A percentile compares a stretch with the other conserved stretches of the same genome.
Conservation (phyloP, 1,140 invertebrate species). For the Drosophila busckii region DNA sequence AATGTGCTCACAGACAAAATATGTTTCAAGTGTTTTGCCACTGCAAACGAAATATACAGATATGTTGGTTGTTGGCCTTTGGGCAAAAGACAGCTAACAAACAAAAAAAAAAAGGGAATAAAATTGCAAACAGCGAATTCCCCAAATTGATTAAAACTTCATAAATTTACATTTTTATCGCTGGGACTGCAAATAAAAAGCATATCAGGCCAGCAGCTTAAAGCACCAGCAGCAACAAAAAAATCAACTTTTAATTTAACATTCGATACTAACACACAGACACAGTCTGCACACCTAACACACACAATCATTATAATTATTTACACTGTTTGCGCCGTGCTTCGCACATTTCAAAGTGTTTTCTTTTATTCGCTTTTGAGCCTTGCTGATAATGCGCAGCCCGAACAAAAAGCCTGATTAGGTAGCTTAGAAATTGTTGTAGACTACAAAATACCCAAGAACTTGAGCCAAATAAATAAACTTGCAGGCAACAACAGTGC, state of each 20-base stretch:
- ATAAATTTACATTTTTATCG: constrained; percentile 77
- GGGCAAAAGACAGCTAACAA: constrained; percentile 35
- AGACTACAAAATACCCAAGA: too few relatives aligned
- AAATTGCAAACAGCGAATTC: constrained; percentile 57
- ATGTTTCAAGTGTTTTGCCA: constrained; percentile 69
- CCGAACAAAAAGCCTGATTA: neutral
- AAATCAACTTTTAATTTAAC: constrained; percentile 46
- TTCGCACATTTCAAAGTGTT: constrained; percentile 24
- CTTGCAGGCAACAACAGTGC: too few relatives aligned
- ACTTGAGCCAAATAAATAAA: too few relatives aligned
- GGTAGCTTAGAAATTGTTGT: too few relatives aligned
- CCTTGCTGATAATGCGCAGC: constrained; percentile 27
- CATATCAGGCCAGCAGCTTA: constrained; percentile 34
- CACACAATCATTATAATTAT: constrained; percentile 53
- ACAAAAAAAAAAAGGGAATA: constrained; percentile 30
- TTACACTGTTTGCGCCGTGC: constrained; percentile 60
- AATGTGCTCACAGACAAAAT: constrained; percentile 37
- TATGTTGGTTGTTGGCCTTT: constrained; percentile 44
- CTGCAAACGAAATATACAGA: constrained; percentile 31
- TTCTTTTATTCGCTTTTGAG: neutral
- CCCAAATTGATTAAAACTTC: constrained; percentile 77
- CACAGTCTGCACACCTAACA: neutral
- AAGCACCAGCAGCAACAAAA: constrained; percentile 29
- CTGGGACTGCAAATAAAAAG: constrained; percentile 55
- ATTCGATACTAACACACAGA: constrained; percentile 9